Conservation (phyloP, 1,140 invertebrate species). For the Lasioglossum albipes region DNA sequence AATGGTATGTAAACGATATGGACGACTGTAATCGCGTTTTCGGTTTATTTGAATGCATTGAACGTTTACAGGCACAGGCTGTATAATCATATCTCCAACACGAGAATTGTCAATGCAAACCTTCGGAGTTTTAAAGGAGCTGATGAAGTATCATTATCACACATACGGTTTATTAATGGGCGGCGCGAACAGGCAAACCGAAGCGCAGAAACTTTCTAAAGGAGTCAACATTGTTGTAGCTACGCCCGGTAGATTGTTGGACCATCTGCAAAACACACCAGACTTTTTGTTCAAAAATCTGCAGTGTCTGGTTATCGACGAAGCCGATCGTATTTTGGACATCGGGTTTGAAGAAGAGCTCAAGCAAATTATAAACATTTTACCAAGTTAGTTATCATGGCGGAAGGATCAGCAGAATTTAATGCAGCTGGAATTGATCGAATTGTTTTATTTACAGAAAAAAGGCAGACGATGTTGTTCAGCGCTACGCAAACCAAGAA, state of each 20-base stretch:
- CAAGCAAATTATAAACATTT: constrained; percentile 95
- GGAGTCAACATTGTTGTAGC: constrained; percentile 99
- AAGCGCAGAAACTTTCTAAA: constrained; percentile 95
- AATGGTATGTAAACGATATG: constrained; percentile 87
- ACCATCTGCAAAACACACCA: constrained; percentile 98
- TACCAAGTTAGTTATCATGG: constrained; percentile 91
- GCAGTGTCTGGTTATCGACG: constrained; percentile 98
- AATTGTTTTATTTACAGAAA: constrained; percentile 83
- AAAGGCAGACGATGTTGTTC: constrained; percentile 98
- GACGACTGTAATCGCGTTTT: neutral
- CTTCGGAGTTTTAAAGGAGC: constrained; percentile 96
- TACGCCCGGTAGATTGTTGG: constrained; percentile 97
- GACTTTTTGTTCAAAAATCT: constrained; percentile 98
- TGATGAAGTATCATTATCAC: constrained; percentile 93
- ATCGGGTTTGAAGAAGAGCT: constrained; percentile 99
- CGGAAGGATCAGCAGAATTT: neutral
- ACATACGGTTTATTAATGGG: constrained; percentile 96
- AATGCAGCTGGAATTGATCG: neutral
- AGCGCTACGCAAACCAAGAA: constrained; percentile 98
- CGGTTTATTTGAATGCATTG: neutral
- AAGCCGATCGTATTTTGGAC: constrained; percentile 98
- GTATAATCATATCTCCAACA: constrained; percentile 97
- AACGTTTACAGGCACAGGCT: constrained; percentile 88
- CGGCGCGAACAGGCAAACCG: constrained; percentile 94
- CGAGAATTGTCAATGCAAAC: constrained; percentile 99